Evolutionary conservation across 2,113 vertebrate species (phyloP), one percentile per base, ranked within the genome.

Genomic region (Epinephelus lanceolatus): DNA sequence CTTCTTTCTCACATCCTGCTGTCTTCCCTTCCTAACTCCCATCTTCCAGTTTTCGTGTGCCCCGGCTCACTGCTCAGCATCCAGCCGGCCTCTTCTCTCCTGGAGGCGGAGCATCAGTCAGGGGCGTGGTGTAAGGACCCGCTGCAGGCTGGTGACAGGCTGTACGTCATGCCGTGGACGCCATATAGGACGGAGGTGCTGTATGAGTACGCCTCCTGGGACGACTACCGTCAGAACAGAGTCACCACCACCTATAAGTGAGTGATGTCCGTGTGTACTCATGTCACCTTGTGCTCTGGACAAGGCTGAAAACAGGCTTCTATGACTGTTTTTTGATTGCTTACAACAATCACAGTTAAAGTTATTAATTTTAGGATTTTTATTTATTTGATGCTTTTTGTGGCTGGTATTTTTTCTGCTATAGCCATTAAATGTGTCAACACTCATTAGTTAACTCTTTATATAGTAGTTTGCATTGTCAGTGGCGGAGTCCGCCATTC

Each of bases 41-140:
- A 42, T 51, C 71, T 84, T 86, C 67, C 95, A 99, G 98, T 98
- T 93, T 98, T 99, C 90, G 97, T 98, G 62, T 99, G 97, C 87
- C 97, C 98, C 17, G 97, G 97, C 55, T 96, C 96, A 0, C 94
- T 98, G 71, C 96, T 97, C 89, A 96, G 96, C 88, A 96, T 99
- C 88, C 91, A 97, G 91, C 91, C 97, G 1, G 90, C 96, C 85
- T 97, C 96, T 37, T 97, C 97, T 0, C 95, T 96, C 11, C 95
- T 97, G 52, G 97, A 99, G 81, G 97, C 97, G 0, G 96, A 98
- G 81, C 97, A 99, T 89, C 97, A 98, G 89, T 97, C 97, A 0
- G 98, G 98, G 12, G 97, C 98, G 0, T 99, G 98, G 98, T 99
- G 98, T 92, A 97, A 97, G 81, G 98, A 99, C 91, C 98, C 98